Percentiles rank a stretch among this genome's conserved stretches.
Conservation (phyloP, 1,140 invertebrate species). For the Drosophila santomea region DNA sequence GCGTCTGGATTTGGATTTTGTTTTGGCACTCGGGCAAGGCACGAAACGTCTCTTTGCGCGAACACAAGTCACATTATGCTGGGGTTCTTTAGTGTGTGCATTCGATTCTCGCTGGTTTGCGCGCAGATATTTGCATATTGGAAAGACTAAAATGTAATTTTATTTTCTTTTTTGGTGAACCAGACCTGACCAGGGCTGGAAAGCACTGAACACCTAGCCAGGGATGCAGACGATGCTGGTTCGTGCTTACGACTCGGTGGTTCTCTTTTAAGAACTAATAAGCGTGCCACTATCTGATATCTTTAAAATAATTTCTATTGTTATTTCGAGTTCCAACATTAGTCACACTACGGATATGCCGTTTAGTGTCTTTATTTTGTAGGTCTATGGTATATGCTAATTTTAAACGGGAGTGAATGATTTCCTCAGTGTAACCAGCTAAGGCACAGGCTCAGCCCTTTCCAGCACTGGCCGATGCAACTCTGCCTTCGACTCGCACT, state of each 20-base stretch:
- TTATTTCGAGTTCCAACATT: no score
- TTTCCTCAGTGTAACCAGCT: background rate
- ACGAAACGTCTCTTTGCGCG: constrained; percentile 4
- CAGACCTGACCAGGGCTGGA: constrained; percentile 17
- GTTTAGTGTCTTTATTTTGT: no score
- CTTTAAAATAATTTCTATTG: no score
- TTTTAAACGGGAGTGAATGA: no score
- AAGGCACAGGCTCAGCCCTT: background rate
- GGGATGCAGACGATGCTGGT: background rate
- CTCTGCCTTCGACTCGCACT: constrained; percentile 7
- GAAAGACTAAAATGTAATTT: constrained; percentile 39
- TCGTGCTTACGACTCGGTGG: background rate
- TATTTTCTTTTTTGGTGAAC: constrained; percentile 31
- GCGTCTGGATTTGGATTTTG: background rate
- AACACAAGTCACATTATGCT: constrained; percentile 18
- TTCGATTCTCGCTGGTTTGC: constrained; percentile 1
- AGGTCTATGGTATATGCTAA: no score
- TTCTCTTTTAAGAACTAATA: background rate
- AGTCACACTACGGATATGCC: no score
- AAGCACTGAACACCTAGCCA: background rate
- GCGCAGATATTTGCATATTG: constrained; percentile 38
- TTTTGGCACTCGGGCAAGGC: constrained; percentile 20
- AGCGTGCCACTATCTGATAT: no score
- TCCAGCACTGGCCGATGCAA: constrained; percentile 25
- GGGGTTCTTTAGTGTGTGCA: background rate